Evolutionary conservation across 2,113 vertebrate genomes (phyloP).

Genomic region (Scomber japonicus): DNA sequence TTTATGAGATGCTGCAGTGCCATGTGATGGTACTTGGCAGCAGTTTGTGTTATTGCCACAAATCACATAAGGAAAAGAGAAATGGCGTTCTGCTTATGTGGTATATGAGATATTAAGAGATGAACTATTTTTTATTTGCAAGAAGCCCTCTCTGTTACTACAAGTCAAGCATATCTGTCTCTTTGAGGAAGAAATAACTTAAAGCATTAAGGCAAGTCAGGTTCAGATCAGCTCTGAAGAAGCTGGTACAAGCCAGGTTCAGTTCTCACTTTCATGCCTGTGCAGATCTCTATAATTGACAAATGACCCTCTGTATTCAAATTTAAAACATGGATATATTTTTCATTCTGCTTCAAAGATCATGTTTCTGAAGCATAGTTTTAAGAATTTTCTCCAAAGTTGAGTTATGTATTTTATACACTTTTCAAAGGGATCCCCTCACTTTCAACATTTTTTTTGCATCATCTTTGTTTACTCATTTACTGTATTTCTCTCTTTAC

Average conservation of each 20-base stretch:
- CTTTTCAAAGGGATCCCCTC: not conserved
- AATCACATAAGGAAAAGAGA: slow-evolving; percentile 7
- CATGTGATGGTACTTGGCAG: no score
- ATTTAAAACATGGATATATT: slow-evolving; percentile 12
- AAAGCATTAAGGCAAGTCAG: not conserved
- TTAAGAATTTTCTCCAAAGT: not conserved
- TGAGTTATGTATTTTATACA: not conserved
- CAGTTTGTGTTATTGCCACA: no score
- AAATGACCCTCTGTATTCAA: slow-evolving; percentile 8
- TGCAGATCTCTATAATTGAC: not conserved
- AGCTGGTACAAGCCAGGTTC: not conserved
- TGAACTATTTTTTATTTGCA: not conserved
- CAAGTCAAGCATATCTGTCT: not conserved
- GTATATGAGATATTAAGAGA: not conserved
- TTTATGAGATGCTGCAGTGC: slow-evolving; percentile 9
- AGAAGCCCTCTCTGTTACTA: not conserved
- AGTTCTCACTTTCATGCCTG: not conserved
- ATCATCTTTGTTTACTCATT: slow-evolving; percentile 15
- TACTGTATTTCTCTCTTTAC: not conserved
- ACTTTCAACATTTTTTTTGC: slow-evolving; percentile 16
- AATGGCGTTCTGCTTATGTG: not conserved
- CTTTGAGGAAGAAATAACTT: not conserved
- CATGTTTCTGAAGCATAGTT: not conserved
- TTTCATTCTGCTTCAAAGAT: slow-evolving; percentile 38
- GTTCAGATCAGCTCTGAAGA: not conserved